Conservation (phyloP, 1,140 invertebrate genomes). For the Vollenhovia emeryi region DNA sequence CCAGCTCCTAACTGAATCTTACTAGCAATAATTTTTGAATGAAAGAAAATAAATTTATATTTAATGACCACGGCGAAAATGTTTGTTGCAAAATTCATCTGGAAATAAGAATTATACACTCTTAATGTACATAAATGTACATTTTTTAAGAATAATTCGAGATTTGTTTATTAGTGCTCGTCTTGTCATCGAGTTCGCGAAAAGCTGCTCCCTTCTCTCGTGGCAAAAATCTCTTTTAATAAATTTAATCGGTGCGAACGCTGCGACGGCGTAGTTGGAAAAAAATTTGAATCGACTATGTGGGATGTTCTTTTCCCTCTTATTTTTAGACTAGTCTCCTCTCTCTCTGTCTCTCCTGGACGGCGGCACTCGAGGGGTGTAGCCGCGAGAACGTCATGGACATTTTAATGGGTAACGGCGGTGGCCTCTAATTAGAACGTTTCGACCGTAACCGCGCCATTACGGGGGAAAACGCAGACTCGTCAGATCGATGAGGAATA, state of each 20-base stretch:
- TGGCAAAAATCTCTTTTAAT: constrained; percentile 41
- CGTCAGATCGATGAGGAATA: constrained; percentile 78
- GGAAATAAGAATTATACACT: background rate
- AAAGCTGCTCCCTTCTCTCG: background rate
- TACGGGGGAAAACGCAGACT: constrained; percentile 73
- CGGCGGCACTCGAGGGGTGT: constrained; percentile 40
- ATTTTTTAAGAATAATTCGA: constrained; percentile 17
- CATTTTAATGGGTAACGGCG: constrained; percentile 65
- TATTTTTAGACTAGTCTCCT: constrained; percentile 27
- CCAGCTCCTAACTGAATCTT: background rate
- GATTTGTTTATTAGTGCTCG: background rate
- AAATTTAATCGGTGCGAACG: constrained; percentile 35
- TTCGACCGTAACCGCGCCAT: constrained; percentile 73
- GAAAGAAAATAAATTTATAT: background rate
- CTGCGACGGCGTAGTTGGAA: background rate
- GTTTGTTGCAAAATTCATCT: background rate
- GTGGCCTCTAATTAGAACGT: constrained; percentile 77
- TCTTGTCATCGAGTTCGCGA: background rate
- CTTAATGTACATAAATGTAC: background rate
- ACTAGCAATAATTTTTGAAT: background rate
- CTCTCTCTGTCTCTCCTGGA: background rate
- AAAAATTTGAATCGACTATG: constrained; percentile 26
- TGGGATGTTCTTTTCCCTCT: constrained; percentile 17
- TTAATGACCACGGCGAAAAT: background rate
- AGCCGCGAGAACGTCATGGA: constrained; percentile 62